These are phyloP conservation scores for Siniperca knerii DNA, from an alignment of 2,113 vertebrate species.

Conservation along the genomic window DNA sequence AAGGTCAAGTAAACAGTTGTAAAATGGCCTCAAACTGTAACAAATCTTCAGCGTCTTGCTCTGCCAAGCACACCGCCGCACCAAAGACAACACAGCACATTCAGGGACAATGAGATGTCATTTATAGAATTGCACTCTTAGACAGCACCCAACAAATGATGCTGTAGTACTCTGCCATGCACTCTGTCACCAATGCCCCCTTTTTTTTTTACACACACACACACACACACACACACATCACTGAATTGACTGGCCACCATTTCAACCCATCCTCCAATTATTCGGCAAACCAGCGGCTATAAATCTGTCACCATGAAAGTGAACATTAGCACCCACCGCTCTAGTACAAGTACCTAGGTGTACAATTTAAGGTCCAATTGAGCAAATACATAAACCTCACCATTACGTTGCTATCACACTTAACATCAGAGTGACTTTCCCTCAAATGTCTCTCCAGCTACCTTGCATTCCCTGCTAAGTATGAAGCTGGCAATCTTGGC, in stretches of 20 bases:
- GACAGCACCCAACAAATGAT: constrained; percentile 52
- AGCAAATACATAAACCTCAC: constrained; percentile 41
- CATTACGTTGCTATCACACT: constrained; percentile 8
- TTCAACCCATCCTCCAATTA: constrained; percentile 46
- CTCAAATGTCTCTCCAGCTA: constrained; percentile 19
- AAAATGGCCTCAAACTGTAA: constrained; percentile 38
- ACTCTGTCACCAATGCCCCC: constrained; percentile 36
- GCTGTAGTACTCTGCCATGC: constrained; percentile 29
- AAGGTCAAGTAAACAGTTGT: constrained; percentile 41
- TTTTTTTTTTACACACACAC: neutral
- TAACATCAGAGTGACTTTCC: constrained; percentile 25
- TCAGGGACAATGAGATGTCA: constrained; percentile 64
- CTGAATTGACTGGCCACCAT: constrained; percentile 23
- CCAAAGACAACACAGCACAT: constrained; percentile 43
- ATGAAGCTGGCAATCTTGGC: neutral
- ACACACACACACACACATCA: constrained; percentile 2
- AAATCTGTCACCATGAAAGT: constrained; percentile 54
- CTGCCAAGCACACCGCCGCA: constrained; percentile 15
- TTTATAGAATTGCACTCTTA: constrained; percentile 62
- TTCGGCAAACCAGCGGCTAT: constrained; percentile 27
- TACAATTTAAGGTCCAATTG: constrained; percentile 43
- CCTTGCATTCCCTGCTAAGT: constrained; percentile 11
- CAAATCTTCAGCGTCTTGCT: constrained; percentile 44
- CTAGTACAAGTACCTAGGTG: neutral
- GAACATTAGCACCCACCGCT: constrained; percentile 31